These are phyloP conservation scores for Agrilus cyanescens DNA, from an alignment of 2,888 invertebrate species.

Conservation along the genomic window DNA sequence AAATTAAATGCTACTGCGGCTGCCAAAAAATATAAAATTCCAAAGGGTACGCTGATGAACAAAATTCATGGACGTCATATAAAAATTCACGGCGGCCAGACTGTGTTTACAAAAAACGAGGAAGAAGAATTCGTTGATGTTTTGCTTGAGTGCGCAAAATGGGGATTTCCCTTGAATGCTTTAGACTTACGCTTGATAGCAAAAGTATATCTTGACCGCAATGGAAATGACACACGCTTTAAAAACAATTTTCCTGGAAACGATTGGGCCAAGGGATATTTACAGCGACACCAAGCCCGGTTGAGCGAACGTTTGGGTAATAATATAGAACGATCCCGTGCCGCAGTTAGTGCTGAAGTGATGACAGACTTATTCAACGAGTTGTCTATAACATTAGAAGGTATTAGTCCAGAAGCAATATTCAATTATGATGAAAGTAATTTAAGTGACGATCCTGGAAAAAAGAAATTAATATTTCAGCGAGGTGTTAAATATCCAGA, in stretches of 20 bases:
- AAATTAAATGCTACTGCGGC: background rate
- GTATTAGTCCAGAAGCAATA: background rate
- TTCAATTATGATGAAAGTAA: constrained; percentile 2
- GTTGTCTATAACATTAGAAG: background rate
- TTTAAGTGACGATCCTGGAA: background rate
- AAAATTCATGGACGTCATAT: constrained; percentile 2
- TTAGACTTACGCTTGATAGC: constrained; percentile 4
- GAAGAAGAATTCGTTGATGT: constrained; percentile 4
- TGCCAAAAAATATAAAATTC: constrained; percentile 4
- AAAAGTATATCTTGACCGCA: constrained; percentile 2
- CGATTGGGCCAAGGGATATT: constrained; percentile 3
- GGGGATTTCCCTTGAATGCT: constrained; percentile 3
- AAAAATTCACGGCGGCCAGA: constrained; percentile 1
- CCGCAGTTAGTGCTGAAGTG: constrained; percentile 1
- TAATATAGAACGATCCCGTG: constrained; percentile 5
- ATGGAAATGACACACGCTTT: constrained; percentile 2
- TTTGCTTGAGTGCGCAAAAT: constrained; percentile 2
- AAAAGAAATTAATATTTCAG: too few species aligned
- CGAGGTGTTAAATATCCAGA: too few species aligned
- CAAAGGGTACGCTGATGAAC: constrained; percentile 6
- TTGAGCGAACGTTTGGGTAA: constrained; percentile 2
- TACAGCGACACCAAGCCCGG: constrained; percentile 1
- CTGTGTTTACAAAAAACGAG: constrained; percentile 1
- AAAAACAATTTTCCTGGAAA: constrained; percentile 4
- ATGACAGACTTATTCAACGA: constrained; percentile 1